Evolutionary conservation across 2,888 invertebrate species (phyloP), one percentile per base, ranked within the genome.

Genomic region (Cheilosia variabilis): DNA sequence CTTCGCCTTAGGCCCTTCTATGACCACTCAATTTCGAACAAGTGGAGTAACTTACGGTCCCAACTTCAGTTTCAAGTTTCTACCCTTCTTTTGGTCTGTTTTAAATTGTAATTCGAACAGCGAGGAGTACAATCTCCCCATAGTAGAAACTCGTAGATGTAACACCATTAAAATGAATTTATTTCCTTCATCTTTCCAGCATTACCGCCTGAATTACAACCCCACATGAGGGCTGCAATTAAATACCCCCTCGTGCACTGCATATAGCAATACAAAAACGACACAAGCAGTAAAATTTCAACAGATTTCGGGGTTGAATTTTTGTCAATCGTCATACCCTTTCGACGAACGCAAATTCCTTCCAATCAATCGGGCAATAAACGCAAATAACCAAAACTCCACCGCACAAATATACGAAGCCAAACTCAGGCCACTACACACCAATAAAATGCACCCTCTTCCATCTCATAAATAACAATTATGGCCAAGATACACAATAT

Each of bases 391-490:
- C 53, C 53, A 57, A 63, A 24, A 34, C 57, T 34, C 75, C 27
- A 37, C 50, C 55, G 19, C 27, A 37, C 17, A 13, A 34, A 10
- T n/a, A 10, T n/a, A n/a, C 41, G 41, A 27, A 62, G 22, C 17
- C 6, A 47, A 58, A 60, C 22, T 31, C 22, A 37, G 58, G 19
- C 22, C 37, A 27, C 31, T 7, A 17, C 37, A 31, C 52, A 45
- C 5, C 69, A 79, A 84, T 84, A 79, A 84, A 84, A 58, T 79
- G 60, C 83, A 84, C 75, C 79, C 79, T 79, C 69, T 65, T 63
- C 65, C 71, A 55, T 58, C 47, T 22, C 71, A 78, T 84, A 79
- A 84, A 84, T 84, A 84, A 84, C 83, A 84, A 79, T 84, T 79
- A 84, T 73, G 58, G 31, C 60, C 60, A 34, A 45, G 47, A 57